These are phyloP conservation scores for Diarsia rubi DNA, from an alignment of 2,888 invertebrate genomes.

Conservation along the genomic window DNA sequence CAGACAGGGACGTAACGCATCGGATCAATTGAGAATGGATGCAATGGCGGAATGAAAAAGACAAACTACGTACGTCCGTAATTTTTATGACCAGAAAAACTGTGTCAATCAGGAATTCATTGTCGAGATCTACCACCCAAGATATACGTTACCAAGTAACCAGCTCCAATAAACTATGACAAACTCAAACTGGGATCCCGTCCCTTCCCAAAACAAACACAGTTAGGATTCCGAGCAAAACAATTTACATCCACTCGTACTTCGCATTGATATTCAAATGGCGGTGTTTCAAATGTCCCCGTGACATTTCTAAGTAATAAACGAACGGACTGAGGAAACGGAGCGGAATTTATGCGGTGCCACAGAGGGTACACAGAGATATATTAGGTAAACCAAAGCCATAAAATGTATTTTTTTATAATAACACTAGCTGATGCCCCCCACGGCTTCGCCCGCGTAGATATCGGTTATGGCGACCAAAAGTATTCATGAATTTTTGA, in stretches of 20 bases:
- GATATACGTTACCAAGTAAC: background rate
- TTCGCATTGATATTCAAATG: slow-evolving; percentile 60
- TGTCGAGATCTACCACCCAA: background rate
- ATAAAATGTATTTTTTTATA: background rate
- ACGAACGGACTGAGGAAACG: slow-evolving; percentile 63
- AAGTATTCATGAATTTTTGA: too few relatives aligned
- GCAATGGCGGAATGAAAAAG: background rate
- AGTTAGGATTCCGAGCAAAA: slow-evolving; percentile 50
- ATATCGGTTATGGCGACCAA: too few relatives aligned
- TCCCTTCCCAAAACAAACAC: slow-evolving; percentile 7
- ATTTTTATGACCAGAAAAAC: background rate
- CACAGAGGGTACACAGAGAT: slow-evolving; percentile 32
- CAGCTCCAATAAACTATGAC: background rate
- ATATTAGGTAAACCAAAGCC: slow-evolving; percentile 3
- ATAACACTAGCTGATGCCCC: too few relatives aligned
- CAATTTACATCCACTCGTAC: slow-evolving; percentile 44
- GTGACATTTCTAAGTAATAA: slow-evolving; percentile 74
- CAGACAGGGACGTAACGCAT: too few relatives aligned
- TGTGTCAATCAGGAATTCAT: background rate
- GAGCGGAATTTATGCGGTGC: slow-evolving; percentile 58
- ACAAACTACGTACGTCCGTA: background rate
- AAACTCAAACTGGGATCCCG: background rate
- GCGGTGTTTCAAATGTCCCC: slow-evolving; percentile 67
- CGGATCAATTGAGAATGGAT: too few relatives aligned
- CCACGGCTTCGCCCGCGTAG: too few relatives aligned